A percentile compares a stretch with the other conserved stretches of the same genome.
Conservation (phyloP, 2,797 vertebrate species). For the Sparidentex hasta region DNA sequence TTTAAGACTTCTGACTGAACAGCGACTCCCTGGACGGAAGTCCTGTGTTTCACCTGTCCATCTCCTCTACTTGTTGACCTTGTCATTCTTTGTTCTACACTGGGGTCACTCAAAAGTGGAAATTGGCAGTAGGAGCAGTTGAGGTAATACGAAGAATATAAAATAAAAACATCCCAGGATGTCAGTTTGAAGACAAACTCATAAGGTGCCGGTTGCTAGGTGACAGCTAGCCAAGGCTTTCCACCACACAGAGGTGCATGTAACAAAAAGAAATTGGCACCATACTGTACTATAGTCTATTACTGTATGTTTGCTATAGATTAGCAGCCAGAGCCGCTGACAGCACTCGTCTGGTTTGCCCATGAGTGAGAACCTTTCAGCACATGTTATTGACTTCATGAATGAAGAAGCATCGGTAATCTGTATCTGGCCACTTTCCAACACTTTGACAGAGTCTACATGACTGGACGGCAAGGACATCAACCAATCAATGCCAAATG, state of each 20-base stretch:
- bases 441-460: neutral
- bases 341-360: neutral
- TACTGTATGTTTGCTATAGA: neutral
- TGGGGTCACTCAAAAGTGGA: too few relatives aligned
- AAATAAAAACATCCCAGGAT: neutral
- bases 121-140: too few relatives aligned
- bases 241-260: constrained; percentile 2
- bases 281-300: neutral
- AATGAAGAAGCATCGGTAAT: constrained; percentile 24
- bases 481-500: neutral
- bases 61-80: too few relatives aligned
- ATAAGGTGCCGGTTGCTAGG: constrained; percentile 46
- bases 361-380: constrained; percentile 31
- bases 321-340: constrained; percentile 1
- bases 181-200: constrained; percentile 10
- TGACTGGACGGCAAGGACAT: neutral
- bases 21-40: too few relatives aligned
- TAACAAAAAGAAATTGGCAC: neutral
- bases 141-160: too few relatives aligned
- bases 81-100: too few relatives aligned
- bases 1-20: too few relatives aligned
- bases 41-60: too few relatives aligned
- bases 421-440: constrained; percentile 14
- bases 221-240: constrained; percentile 12
- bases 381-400: constrained; percentile 1